phyloP scores from a whole-genome alignment of 2,888 invertebrate genomes.

The Deroplatys truncata region DNA sequence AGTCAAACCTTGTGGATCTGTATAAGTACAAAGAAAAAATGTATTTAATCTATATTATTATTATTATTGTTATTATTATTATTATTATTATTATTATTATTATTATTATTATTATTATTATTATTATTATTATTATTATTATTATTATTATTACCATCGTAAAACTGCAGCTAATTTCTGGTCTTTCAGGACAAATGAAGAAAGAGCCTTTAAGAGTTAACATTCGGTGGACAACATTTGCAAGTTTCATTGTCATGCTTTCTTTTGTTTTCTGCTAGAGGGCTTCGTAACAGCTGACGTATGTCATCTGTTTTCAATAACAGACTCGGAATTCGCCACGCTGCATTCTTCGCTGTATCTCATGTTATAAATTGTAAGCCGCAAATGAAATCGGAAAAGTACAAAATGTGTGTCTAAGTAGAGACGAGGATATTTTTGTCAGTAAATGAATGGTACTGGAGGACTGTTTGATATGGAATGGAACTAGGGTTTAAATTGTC shows the following conservation, averaged over 20 bases:
- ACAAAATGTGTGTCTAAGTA: not conserved
- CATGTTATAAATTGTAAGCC: not conserved
- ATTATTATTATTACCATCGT: no score
- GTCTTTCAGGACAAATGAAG: not conserved
- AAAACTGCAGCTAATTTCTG: no score
- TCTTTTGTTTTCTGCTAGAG: not conserved
- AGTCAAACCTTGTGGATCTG: no score
- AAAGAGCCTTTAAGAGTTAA: not conserved
- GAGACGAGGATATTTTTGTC: not conserved
- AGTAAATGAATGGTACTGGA: not conserved
- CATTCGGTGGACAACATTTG: not conserved
- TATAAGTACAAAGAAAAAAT: no score
- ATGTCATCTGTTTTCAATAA: not conserved
- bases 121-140: no score
- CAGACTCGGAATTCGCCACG: not conserved
- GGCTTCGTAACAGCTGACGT: not conserved
- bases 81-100: no score
- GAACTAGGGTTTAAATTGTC: not conserved
- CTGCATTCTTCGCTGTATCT: not conserved
- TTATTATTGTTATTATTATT: no score
- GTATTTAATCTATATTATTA: no score
- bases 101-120: no score
- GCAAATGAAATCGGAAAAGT: not conserved
- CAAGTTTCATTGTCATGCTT: not conserved
- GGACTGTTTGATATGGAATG: not conserved